phyloP scores from a whole-genome alignment of 2,113 vertebrate genomes.

The Rynchops niger region DNA sequence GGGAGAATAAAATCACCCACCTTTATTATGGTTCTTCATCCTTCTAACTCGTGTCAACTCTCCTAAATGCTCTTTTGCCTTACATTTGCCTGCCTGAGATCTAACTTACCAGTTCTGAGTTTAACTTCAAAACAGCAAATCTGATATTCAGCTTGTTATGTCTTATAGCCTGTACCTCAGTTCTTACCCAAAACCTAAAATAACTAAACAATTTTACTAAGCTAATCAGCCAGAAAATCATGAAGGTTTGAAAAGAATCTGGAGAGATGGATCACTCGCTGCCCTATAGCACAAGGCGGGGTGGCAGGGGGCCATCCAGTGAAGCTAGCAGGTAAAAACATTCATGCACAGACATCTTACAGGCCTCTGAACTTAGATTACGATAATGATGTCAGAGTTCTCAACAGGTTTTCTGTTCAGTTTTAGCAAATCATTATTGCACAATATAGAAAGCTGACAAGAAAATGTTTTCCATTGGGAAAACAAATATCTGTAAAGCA shows the following conservation, averaged over 20 bases:
- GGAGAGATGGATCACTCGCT: neutral
- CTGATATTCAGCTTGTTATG: neutral
- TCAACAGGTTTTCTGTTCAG: neutral
- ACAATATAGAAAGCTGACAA: neutral
- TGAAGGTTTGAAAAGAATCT: neutral
- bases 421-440: neutral
- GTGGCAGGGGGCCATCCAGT: fast-evolving
- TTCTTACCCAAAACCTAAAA: neutral
- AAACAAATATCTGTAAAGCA: neutral
- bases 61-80: neutral
- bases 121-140: neutral
- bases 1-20: fast-evolving
- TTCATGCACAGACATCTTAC: fast-evolving
- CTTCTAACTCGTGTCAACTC: neutral
- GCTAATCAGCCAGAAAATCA: neutral
- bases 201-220: neutral
- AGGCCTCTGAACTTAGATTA: neutral
- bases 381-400: neutral
- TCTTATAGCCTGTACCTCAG: neutral
- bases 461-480: neutral
- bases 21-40: neutral
- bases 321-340: neutral
- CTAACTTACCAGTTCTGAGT: neutral
- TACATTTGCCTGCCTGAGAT: neutral
- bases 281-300: neutral